These are phyloP conservation scores for Myiozetetes cayanensis DNA, from an alignment of 2,113 vertebrate genomes.

Conservation along the genomic window DNA sequence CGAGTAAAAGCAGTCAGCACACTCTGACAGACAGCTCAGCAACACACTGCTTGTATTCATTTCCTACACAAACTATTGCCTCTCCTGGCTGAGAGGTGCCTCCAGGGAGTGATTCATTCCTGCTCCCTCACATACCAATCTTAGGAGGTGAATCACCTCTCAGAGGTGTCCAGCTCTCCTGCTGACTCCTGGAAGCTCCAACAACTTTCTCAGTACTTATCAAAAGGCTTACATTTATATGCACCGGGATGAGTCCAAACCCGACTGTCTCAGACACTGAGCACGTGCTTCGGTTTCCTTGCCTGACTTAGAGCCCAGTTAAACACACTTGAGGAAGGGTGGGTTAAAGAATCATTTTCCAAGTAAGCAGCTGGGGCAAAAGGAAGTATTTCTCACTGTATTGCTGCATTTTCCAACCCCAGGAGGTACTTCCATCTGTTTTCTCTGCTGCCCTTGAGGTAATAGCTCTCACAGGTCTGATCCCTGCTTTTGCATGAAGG, in stretches of 20 bases:
- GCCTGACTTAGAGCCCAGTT: neutral
- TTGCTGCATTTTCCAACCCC: neutral
- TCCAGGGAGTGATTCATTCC: slow-evolving; percentile 21
- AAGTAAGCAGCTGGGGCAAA: neutral
- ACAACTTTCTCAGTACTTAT: neutral
- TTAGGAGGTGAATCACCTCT: slow-evolving; percentile 22
- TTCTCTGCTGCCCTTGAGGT: neutral
- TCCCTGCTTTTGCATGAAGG: neutral
- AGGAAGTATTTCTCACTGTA: neutral
- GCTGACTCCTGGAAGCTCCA: neutral
- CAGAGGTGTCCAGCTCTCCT: neutral
- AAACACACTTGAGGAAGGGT: neutral
- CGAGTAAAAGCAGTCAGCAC: neutral
- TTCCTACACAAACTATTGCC: neutral
- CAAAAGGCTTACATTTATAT: neutral
- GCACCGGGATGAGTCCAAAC: neutral
- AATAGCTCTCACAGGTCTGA: accelerated
- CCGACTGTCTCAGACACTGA: neutral
- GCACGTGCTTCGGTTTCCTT: neutral
- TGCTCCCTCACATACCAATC: neutral
- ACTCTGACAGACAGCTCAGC: neutral
- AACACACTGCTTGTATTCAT: neutral
- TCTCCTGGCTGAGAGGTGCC: neutral
- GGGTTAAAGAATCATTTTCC: neutral
- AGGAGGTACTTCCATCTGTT: neutral